Base-by-base conservation (phyloP, 2,888 invertebrate genomes). In the Achlya flavicornis region DNA sequence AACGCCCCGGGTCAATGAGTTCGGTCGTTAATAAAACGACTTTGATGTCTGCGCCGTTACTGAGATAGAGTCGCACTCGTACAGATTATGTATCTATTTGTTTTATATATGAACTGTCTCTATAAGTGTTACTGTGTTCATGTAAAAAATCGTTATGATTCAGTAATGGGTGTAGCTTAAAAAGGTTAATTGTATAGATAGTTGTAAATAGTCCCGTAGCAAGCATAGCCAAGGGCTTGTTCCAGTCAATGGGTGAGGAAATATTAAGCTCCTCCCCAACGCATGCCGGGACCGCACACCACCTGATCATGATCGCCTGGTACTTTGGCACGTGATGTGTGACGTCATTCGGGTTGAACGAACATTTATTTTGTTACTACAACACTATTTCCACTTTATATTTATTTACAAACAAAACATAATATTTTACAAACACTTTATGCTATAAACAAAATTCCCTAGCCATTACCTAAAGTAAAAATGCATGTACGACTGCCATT, bases 301-400 rank as follows among this genome's bases (percentile, higher is more conserved):
- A 70, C 71, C 76, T 43, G 65, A 64, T 67, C 77, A 84, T 87
- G 82, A 72, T 65, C 65, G 75, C 88, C 85, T 85, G 79, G 86
- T 87, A 85, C 76, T 69, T 70, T 66, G 66, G 61, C 69, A 67
- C 72, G 65, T 70, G 68, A 76, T 70, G 75, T 70, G 73, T 87
- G 86, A 87, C 85, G 86, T 83, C 75, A 80, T 74, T 68, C n/a
- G 58, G 57, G 61, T 57, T 19, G 19, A 53, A 19, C 19, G 53
- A 19, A 19, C 10, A 53, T 53, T 48, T 48, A 53, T 53, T 53
- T 53, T 53, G 53, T 53, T 16, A 6, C 8, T 16, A 48, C 16
- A 16, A 48, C 7, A 48, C 48, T 48, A 48, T 48, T 10, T 35
- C 38, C 10, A 38, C 38, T 5, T 41, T 41, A 12, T 8, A 41